phyloP scores from a whole-genome alignment of 2,888 invertebrate genomes.

The Nycteola revayana region DNA sequence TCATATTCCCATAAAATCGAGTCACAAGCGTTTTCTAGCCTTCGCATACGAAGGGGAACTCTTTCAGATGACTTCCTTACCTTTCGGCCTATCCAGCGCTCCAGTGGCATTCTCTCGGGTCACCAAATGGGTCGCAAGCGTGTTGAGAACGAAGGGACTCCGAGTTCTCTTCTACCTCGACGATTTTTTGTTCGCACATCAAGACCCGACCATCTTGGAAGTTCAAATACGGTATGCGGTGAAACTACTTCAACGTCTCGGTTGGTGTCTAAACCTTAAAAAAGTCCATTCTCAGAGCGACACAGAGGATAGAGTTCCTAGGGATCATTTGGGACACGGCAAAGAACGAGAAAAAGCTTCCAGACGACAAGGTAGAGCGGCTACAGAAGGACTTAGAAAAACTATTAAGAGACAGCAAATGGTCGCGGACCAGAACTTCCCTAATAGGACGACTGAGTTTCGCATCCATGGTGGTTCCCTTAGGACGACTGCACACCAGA shows the following conservation, averaged over 20 bases:
- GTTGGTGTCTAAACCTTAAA: conserved; percentile 13
- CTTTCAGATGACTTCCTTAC: conserved; percentile 19
- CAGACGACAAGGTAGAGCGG: conserved; percentile 9
- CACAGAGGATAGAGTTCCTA: conserved; percentile 15
- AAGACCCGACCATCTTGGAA: conserved; percentile 5
- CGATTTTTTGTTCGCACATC: conserved; percentile 18
- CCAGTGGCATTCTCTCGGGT: conserved; percentile 16
- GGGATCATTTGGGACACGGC: conserved; percentile 22
- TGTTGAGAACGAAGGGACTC: conserved; percentile 8
- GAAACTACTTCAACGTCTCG: conserved; percentile 5
- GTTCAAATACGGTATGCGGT: conserved; percentile 7
- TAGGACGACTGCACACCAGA: conserved; percentile 14
- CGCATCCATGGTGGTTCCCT: conserved; percentile 15
- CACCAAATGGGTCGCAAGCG: conserved; percentile 17
- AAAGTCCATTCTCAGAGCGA: conserved; percentile 5
- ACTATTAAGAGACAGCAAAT: not conserved
- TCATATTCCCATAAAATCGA: conserved; percentile 9
- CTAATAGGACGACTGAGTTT: conserved; percentile 20
- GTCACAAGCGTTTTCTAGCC: conserved; percentile 12
- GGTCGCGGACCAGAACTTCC: conserved; percentile 12
- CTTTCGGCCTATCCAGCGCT: conserved; percentile 20
- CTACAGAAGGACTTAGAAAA: not conserved
- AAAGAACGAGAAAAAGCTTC: conserved; percentile 3
- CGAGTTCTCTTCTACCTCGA: conserved; percentile 17
- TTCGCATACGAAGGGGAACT: conserved; percentile 6